Percentiles rank a stretch among this genome's conserved stretches.
phyloP scores from a whole-genome alignment of 2,888 invertebrate species.

The Coelopa pilipes region DNA sequence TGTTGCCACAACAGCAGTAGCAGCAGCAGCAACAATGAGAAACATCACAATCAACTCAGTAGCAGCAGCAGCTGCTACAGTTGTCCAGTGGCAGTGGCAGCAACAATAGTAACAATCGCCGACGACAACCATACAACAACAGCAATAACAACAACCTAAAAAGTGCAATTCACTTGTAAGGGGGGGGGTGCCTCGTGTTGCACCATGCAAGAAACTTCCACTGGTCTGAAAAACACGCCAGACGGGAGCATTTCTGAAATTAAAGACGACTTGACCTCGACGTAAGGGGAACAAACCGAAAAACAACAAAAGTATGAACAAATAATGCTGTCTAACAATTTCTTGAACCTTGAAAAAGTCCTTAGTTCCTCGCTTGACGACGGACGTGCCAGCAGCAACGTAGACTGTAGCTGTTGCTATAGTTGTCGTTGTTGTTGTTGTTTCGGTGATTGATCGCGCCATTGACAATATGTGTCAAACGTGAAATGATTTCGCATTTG shows the following conservation, averaged over 20 bases:
- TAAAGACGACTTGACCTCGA: neutral
- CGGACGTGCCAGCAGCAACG: neutral
- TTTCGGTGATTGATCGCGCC: constrained; percentile 19
- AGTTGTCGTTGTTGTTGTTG: neutral
- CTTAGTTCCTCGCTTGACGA: no score
- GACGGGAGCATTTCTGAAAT: neutral
- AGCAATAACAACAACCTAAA: neutral
- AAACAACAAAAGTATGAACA: no score
- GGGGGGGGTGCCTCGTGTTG: neutral
- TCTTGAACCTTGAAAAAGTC: no score
- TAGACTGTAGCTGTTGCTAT: neutral
- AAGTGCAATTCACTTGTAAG: neutral
- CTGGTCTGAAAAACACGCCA: neutral
- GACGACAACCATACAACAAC: neutral
- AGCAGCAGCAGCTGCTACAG: neutral
- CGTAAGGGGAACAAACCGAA: no score
- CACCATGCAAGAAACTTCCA: neutral
- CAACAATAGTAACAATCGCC: neutral
- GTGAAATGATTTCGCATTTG: constrained; percentile 4
- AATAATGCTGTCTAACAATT: no score
- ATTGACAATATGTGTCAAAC: constrained; percentile 28
- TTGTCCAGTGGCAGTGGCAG: neutral
- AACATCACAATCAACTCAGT: neutral
- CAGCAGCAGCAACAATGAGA: neutral
- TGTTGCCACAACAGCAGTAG: neutral